Base-by-base conservation (phyloP, 1,140 invertebrate genomes). In the Aphaenogaster ashmeadi region DNA sequence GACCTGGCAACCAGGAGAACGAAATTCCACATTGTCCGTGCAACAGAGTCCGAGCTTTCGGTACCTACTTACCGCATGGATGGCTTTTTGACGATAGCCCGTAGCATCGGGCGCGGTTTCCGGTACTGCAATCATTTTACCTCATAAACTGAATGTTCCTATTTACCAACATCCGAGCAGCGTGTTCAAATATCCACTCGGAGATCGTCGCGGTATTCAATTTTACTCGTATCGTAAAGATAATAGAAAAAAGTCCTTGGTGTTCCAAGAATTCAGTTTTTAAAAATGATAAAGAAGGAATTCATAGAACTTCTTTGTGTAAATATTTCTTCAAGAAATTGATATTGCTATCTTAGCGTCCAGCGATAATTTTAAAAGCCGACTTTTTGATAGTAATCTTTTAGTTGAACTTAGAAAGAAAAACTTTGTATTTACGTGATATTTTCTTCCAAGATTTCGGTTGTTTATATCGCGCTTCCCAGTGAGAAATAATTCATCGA, bases 401-500 rank as follows among this genome's bases (percentile, higher is more conserved):
- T 38, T 11, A 36, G 3, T 41, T 36, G 1, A 33, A 44, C 8
- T 18, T 1, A n/a, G 2, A 44, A 36, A 58, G 0, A 62, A 56
- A 38, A 15, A 38, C 21, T 21, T 27, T 41, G 36, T 38, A 27
- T 58, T 8, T 2, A 5, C 5, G 27, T 47, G 54, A 47, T 44
- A 33, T 62, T 62, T 78, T 33, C 38, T 44, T 47, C 2, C 47
- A 11, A 44, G 13, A 52, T 54, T 52, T 50, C 5, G 21, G 1
- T 90, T 91, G 88, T 88, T 86, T 74, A 67, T 67, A 88, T 15
- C 27, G 67, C 67, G 54, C 60, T 7, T n/a, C n/a, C n/a, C n/a
- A n/a, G n/a, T n/a, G n/a, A n/a, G n/a, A n/a, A n/a, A n/a, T n/a
- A n/a, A n/a, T n/a, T n/a, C n/a, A n/a, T n/a, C n/a, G n/a, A n/a